Conservation (phyloP, 1,140 invertebrate genomes). For the Capitella teleta region DNA sequence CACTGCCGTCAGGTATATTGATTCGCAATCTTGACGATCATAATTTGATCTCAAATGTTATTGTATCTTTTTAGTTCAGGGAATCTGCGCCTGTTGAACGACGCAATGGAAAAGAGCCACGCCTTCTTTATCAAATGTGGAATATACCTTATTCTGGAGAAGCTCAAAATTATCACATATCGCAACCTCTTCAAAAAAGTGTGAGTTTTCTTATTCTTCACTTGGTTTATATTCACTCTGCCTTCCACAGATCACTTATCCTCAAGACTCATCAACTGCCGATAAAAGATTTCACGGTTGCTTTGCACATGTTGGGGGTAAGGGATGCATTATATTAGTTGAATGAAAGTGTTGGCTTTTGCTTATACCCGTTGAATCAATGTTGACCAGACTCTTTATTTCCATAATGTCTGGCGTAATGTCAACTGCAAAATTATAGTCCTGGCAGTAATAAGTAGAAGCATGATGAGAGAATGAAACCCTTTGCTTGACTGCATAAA, state of each 20-base stretch:
- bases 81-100: constrained; percentile 70
- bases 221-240: background rate
- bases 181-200: constrained; percentile 95
- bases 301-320: constrained; percentile 55
- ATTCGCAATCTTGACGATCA: no score
- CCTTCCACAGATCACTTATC: constrained; percentile 51
- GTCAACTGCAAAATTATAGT: no score
- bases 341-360: no score
- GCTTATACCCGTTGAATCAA: no score
- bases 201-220: constrained; percentile 39
- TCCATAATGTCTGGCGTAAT: no score
- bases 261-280: constrained; percentile 83
- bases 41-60: no score
- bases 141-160: constrained; percentile 93
- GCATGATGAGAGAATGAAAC: no score
- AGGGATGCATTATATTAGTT: constrained; percentile 9
- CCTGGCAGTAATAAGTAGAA: no score
- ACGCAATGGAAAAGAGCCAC: constrained; percentile 74
- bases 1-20: constrained; percentile 58
- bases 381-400: no score
- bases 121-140: constrained; percentile 87
- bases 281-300: constrained; percentile 66
- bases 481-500: no score
- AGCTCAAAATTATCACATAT: constrained; percentile 87
- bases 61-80: constrained; percentile 59